Evolutionary conservation across 2,113 vertebrate genomes (phyloP).

Genomic region (Marmota flaviventris): DNA sequence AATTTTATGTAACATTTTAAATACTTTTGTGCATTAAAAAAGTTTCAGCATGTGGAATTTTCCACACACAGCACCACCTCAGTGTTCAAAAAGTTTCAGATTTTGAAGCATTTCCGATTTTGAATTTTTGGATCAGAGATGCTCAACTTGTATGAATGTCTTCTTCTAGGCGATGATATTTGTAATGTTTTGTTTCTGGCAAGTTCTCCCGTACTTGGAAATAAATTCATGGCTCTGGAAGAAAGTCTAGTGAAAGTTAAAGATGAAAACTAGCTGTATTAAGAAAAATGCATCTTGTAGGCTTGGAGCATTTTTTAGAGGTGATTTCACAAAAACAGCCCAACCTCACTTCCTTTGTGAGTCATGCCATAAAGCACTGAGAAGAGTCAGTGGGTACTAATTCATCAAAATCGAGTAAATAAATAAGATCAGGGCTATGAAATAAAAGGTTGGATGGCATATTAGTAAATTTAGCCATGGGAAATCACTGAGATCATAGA

Average conservation of each 20-base stretch:
- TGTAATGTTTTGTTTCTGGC: background rate
- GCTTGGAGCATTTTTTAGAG: background rate
- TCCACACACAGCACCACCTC: background rate
- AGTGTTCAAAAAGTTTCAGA: background rate
- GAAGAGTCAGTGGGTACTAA: background rate
- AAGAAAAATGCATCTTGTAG: background rate
- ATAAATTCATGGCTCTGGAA: background rate
- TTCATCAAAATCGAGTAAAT: background rate
- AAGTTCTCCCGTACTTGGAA: background rate
- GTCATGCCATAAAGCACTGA: background rate
- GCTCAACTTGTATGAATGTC: background rate
- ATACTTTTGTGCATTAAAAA: background rate
- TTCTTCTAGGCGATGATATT: background rate
- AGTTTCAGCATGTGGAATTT: background rate
- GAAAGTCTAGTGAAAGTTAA: slow-evolving; percentile 7
- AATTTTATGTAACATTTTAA: background rate
- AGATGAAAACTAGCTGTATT: slow-evolving; percentile 38
- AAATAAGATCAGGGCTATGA: background rate
- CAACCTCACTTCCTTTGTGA: background rate
- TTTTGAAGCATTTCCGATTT: background rate
- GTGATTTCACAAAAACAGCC: background rate
- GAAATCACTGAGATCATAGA: background rate
- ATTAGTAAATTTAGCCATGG: background rate
- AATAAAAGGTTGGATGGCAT: background rate
- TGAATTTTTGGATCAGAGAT: background rate